phyloP scores from a whole-genome alignment of 2,113 vertebrate genomes.

The Baryphthengus martii region DNA sequence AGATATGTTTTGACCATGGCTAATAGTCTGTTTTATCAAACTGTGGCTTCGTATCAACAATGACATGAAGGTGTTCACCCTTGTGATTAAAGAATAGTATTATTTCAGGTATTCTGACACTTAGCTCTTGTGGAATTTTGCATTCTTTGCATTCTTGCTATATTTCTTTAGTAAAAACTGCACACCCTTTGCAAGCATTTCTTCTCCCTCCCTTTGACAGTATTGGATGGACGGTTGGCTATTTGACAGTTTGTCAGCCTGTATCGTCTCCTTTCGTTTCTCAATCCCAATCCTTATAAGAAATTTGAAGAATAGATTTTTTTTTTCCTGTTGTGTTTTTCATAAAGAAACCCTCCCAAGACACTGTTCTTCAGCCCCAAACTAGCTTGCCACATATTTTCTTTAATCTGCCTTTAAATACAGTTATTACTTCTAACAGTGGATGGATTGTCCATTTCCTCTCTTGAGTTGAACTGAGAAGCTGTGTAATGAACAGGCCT shows the following conservation, averaged over 20 bases:
- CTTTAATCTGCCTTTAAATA: not conserved
- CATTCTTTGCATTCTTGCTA: not conserved
- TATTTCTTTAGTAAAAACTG: not conserved
- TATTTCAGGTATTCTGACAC: not conserved
- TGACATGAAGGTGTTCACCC: not conserved
- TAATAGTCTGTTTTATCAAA: not conserved
- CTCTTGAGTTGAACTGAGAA: not conserved
- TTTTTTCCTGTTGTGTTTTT: not conserved
- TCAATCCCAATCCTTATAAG: not conserved
- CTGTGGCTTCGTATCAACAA: not conserved
- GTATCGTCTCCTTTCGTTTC: not conserved
- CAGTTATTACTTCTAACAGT: not conserved
- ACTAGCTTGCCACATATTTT: not conserved
- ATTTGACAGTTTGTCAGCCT: not conserved
- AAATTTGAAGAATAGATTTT: not conserved
- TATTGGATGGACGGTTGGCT: not conserved
- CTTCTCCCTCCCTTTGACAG: not conserved
- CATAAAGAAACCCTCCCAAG: not conserved
- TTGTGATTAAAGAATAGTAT: not conserved
- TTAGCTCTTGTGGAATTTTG: not conserved
- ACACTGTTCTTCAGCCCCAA: accelerated
- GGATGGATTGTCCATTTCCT: not conserved
- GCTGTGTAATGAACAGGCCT: not conserved
- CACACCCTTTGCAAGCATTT: accelerated
- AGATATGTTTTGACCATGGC: not conserved